phyloP scores from a whole-genome alignment of 2,113 vertebrate genomes.

The Tretioscincus oriximinensis region DNA sequence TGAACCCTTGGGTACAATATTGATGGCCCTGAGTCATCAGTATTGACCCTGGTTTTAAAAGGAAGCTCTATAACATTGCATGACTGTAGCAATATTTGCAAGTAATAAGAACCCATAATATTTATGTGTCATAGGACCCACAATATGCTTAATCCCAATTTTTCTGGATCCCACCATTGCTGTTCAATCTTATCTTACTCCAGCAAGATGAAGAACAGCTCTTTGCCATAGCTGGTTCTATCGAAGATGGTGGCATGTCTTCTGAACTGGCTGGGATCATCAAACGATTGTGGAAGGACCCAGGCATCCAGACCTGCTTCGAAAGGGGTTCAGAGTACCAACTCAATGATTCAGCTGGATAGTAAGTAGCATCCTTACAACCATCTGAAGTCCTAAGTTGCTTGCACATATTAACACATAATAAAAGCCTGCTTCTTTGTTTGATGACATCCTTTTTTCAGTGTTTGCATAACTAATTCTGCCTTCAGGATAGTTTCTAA shows the following conservation, averaged over 20 bases:
- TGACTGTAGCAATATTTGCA: too few species aligned
- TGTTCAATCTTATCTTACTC: constrained; percentile 21
- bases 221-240: constrained; percentile 41
- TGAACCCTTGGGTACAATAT: too few species aligned
- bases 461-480: not conserved
- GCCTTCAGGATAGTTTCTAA: not conserved
- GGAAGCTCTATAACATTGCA: too few species aligned
- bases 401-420: not conserved
- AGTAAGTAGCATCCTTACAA: constrained; percentile 68
- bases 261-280: constrained; percentile 61
- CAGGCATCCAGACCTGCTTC: constrained; percentile 68
- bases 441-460: not conserved
- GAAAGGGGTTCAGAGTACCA: constrained; percentile 70
- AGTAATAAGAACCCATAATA: too few species aligned
- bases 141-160: too few species aligned
- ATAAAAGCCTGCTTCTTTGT: not conserved
- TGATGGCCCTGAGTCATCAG: too few species aligned
- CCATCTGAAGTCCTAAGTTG: not conserved
- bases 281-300: constrained; percentile 62
- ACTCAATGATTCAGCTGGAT: constrained; percentile 74
- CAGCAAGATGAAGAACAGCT: constrained; percentile 72
- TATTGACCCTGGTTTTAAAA: too few species aligned
- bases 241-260: constrained; percentile 66
- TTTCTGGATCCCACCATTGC: too few species aligned
- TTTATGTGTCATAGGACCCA: too few species aligned